phyloP scores from a whole-genome alignment of 2,113 vertebrate species.

The Oxygymnocypris stewartii region DNA sequence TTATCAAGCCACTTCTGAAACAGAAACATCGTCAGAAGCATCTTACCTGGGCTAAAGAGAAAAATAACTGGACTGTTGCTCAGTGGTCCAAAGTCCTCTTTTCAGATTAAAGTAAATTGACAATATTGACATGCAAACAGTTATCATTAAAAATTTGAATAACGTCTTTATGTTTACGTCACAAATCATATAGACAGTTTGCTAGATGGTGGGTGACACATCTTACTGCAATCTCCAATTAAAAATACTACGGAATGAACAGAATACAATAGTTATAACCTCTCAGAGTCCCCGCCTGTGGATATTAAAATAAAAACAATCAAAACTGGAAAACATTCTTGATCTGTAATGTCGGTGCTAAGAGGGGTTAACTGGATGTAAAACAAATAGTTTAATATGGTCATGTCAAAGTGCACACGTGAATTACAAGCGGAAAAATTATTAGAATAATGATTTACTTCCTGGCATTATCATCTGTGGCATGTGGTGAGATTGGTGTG shows the following conservation, averaged over 20 bases:
- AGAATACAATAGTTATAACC: background rate
- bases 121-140: background rate
- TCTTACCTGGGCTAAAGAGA: too few species aligned
- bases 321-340: slow-evolving; percentile 17
- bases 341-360: background rate
- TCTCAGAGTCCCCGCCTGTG: background rate
- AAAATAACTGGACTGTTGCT: too few species aligned
- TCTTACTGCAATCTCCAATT: background rate
- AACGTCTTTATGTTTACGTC: too few species aligned
- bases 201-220: background rate
- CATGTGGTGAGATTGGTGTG: slow-evolving; percentile 47
- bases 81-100: too few species aligned
- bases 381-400: slow-evolving; percentile 19
- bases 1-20: too few species aligned
- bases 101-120: too few species aligned
- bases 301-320: slow-evolving; percentile 18
- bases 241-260: background rate
- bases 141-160: background rate
- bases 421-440: slow-evolving; percentile 30
- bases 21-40: too few species aligned
- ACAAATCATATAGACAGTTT: background rate
- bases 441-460: slow-evolving; percentile 45
- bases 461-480: slow-evolving; percentile 36
- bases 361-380: slow-evolving; percentile 38
- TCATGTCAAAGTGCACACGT: slow-evolving; percentile 29